Evolutionary conservation across 2,113 vertebrate species (phyloP).

Genomic region (Oreocharis arfaki): DNA sequence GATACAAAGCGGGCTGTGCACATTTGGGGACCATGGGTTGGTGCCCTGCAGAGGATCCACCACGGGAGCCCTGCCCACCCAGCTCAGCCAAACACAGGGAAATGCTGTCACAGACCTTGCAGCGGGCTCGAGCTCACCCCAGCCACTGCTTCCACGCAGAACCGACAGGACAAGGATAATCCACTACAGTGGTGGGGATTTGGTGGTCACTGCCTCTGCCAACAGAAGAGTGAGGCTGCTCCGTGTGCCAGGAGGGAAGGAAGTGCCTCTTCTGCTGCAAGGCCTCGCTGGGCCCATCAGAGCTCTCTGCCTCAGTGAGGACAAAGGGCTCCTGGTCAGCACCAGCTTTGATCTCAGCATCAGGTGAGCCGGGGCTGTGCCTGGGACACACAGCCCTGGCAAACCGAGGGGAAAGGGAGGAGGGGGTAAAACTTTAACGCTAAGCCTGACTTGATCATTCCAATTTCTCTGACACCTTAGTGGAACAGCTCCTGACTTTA

Average conservation of each 20-base stretch:
- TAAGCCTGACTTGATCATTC: background rate
- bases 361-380: constrained; percentile 72
- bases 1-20: background rate
- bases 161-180: constrained; percentile 72
- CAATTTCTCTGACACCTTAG: background rate
- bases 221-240: constrained; percentile 72
- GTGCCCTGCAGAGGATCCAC: background rate
- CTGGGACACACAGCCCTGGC: background rate
- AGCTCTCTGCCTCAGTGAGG: constrained; percentile 73
- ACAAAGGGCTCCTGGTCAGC: constrained; percentile 74
- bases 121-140: background rate
- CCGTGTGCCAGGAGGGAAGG: constrained; percentile 10
- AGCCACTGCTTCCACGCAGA: constrained; percentile 42
- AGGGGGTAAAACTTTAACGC: background rate
- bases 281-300: constrained; percentile 76
- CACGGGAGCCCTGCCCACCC: rapidly evolving
- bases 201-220: constrained; percentile 74
- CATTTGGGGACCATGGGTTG: background rate
- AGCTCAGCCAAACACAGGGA: background rate
- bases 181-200: constrained; percentile 76
- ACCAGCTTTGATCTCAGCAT: constrained; percentile 81
- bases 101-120: background rate
- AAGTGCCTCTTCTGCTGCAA: constrained; percentile 35
- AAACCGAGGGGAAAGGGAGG: background rate
- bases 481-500: background rate